Evolutionary conservation across 2,113 vertebrate species (phyloP).

Genomic region (Mustela nigripes): DNA sequence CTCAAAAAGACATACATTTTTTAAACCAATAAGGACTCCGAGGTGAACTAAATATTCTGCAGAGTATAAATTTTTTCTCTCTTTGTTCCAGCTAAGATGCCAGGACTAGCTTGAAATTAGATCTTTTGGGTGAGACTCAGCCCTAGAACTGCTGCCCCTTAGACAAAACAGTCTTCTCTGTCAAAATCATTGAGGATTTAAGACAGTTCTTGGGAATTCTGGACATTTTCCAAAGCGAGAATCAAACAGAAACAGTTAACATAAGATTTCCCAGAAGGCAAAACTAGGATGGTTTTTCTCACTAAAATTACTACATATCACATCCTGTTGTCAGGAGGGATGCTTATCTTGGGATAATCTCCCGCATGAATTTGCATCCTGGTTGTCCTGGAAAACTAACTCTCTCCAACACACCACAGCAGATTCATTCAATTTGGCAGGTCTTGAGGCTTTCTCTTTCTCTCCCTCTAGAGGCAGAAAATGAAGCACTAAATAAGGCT

Average conservation of each 20-base stretch:
- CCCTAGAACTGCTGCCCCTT: slow-evolving; percentile 35
- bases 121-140: slow-evolving; percentile 10
- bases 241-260: slow-evolving; percentile 67
- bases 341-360: slow-evolving; percentile 56
- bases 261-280: slow-evolving; percentile 75
- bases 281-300: slow-evolving; percentile 69
- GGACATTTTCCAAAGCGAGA: slow-evolving; percentile 74
- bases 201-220: slow-evolving; percentile 69
- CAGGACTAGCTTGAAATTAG: slow-evolving; percentile 63
- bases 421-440: slow-evolving; percentile 4
- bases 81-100: slow-evolving; percentile 35
- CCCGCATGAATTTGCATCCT: slow-evolving; percentile 26
- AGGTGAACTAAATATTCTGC: slow-evolving; percentile 21
- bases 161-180: slow-evolving; percentile 71
- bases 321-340: slow-evolving; percentile 57
- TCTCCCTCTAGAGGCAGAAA: slow-evolving; percentile 84
- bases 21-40: neutral
- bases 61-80: slow-evolving; percentile 33
- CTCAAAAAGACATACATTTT: neutral
- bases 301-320: slow-evolving; percentile 71
- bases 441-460: slow-evolving; percentile 77
- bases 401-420: slow-evolving; percentile 18
- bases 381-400: slow-evolving; percentile 41
- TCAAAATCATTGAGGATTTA: slow-evolving; percentile 66
- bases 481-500: slow-evolving; percentile 67